Percentiles rank a stretch among this genome's conserved stretches.
These are phyloP conservation scores for Manis javanica DNA, from an alignment of 2,797 vertebrate genomes.

Conservation along the genomic window DNA sequence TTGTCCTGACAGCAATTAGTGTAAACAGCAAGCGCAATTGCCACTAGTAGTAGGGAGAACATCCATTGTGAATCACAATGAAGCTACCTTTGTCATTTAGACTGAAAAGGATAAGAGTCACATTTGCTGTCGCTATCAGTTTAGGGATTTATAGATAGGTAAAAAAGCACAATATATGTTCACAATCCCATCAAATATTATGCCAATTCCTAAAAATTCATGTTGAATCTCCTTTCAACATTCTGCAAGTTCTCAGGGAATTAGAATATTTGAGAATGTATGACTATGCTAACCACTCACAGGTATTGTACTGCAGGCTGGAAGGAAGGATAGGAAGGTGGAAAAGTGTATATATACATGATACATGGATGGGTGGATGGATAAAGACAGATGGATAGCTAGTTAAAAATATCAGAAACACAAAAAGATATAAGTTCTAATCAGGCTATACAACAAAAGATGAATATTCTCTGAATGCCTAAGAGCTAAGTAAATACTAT, in stretches of 20 bases:
- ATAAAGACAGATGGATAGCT: neutral
- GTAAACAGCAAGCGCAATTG: neutral
- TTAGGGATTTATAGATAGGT: neutral
- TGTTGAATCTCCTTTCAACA: neutral
- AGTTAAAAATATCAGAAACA: neutral
- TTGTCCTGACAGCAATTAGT: conserved; percentile 47
- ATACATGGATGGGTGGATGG: neutral
- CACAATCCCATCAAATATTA: neutral
- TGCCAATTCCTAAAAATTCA: neutral
- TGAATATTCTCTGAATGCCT: neutral
- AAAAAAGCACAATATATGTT: neutral
- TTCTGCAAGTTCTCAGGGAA: conserved; percentile 28
- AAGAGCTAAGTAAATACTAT: neutral
- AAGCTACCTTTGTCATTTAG: conserved; percentile 19
- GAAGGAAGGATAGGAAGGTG: neutral
- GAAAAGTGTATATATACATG: neutral
- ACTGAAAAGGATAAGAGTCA: neutral
- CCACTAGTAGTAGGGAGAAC: neutral
- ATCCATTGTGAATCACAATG: neutral
- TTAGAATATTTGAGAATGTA: neutral
- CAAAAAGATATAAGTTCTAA: neutral
- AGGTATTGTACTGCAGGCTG: neutral
- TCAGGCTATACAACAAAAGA: neutral
- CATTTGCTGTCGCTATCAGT: neutral
- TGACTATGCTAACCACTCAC: neutral